phyloP scores from a whole-genome alignment of 2,888 invertebrate species.

The Micropterix aruncella region DNA sequence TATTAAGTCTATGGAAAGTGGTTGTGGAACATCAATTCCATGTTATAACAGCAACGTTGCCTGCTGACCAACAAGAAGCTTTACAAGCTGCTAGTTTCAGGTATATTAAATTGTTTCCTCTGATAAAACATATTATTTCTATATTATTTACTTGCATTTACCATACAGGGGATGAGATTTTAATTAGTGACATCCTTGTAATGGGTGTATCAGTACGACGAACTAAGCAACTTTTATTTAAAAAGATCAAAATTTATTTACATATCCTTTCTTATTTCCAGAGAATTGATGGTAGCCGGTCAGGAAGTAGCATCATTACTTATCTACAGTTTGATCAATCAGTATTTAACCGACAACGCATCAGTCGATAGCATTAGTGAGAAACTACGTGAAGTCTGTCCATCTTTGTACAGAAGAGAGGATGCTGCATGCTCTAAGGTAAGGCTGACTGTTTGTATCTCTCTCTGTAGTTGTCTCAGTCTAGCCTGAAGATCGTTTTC shows the following conservation, averaged over 20 bases:
- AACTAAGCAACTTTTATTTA: no score
- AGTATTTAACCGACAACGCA: slow-evolving; percentile 90
- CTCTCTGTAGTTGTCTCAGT: no score
- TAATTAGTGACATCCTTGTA: no score
- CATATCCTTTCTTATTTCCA: slow-evolving; percentile 39
- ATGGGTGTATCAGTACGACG: no score
- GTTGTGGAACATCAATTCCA: slow-evolving; percentile 87
- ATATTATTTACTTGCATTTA: no score
- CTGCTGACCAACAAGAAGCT: slow-evolving; percentile 48
- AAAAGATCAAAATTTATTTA: no score
- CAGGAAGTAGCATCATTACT: slow-evolving; percentile 52
- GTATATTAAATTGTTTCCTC: no score
- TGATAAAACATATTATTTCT: no score
- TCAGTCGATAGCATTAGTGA: slow-evolving; percentile 85
- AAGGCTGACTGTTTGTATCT: slow-evolving; percentile 14
- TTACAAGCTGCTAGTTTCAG: slow-evolving; percentile 47
- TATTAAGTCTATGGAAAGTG: slow-evolving; percentile 86
- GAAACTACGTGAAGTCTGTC: slow-evolving; percentile 80
- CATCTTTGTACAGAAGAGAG: slow-evolving; percentile 84
- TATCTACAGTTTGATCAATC: slow-evolving; percentile 74
- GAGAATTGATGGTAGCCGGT: slow-evolving; percentile 65
- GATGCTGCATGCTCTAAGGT: slow-evolving; percentile 95
- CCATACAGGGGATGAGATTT: no score
- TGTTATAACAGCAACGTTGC: slow-evolving; percentile 54
- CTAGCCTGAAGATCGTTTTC: no score